Base-by-base conservation (phyloP, 2,113 vertebrate genomes). In the Plecturocebus donacophilus region DNA sequence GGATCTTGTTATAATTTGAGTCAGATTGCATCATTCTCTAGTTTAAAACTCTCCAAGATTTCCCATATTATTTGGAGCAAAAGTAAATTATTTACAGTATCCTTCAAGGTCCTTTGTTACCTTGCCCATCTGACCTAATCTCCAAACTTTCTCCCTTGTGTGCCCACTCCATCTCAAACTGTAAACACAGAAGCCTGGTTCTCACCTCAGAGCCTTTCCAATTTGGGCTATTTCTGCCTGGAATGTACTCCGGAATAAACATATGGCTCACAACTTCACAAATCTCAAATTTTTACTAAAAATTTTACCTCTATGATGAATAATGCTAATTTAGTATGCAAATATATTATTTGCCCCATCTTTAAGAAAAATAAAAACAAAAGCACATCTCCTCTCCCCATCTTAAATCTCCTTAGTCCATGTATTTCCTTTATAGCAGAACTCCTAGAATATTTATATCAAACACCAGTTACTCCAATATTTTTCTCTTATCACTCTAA, bases 281-380 rank as follows among this genome's bases (percentile, higher is more conserved):
- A 81, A 27, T 70, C 64, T 80, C n/a, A 80, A 27, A 35, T 47
- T 97, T 88, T 93, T 86, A 94, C 13, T 86, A 27, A 52, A 52
- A 52, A 52, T 70, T 68, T 93, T 25, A 73, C 25, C 12, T 77
- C 5, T 30, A 9, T 83, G 76, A n/a, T 64, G 12, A 32, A 49
- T 75, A 40, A 71, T 2, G 8, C 4, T 35, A 64, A 83, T 47
- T 94, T 82, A 75, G 16, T 73, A 32, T 61, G 11, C 13, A 91
- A 85, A 30, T 5, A 27, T 75, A 61, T 25, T 75, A 71, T 87
- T 86, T 77, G 47, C 2, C 52, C 56, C 16, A 54, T 86, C 3
- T 84, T 52, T 73, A 84, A 68, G 45, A 42, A 75, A 61, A 88
- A 83, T 8, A 76, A 56, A 89, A 85, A 21, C 0, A 42, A 91